phyloP scores from a whole-genome alignment of 2,113 vertebrate species.

The Saguinus midas region DNA sequence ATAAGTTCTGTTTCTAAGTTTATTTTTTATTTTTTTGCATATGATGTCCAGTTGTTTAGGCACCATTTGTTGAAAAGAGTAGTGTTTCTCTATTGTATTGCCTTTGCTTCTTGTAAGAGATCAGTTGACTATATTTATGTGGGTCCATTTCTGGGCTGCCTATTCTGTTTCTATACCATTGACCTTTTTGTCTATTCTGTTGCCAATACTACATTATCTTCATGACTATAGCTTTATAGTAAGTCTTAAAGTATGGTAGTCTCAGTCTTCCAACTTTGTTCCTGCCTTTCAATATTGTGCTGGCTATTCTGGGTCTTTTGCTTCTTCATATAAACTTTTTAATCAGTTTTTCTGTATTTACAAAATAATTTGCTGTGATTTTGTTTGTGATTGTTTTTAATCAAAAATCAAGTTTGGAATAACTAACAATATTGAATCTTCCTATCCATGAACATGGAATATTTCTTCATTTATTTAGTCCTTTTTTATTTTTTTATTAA shows the following conservation, averaged over 20 bases:
- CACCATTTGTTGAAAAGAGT: neutral
- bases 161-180: neutral
- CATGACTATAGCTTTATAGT: neutral
- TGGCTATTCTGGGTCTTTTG: neutral
- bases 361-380: neutral
- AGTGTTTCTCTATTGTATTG: neutral
- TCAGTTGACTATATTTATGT: neutral
- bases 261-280: neutral
- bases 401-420: neutral
- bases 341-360: neutral
- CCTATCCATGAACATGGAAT: neutral
- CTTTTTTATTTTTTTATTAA: neutral
- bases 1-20: neutral
- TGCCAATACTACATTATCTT: neutral
- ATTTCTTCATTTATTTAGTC: neutral
- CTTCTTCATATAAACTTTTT: neutral
- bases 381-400: neutral
- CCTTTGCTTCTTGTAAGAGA: neutral
- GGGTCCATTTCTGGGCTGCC: neutral
- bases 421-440: neutral
- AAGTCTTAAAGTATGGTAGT: neutral
- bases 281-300: neutral
- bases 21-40: neutral
- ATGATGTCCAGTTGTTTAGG: neutral
- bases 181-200: neutral